Base-by-base conservation (phyloP, 2,113 vertebrate genomes). In the Atherinomorus stipes region DNA sequence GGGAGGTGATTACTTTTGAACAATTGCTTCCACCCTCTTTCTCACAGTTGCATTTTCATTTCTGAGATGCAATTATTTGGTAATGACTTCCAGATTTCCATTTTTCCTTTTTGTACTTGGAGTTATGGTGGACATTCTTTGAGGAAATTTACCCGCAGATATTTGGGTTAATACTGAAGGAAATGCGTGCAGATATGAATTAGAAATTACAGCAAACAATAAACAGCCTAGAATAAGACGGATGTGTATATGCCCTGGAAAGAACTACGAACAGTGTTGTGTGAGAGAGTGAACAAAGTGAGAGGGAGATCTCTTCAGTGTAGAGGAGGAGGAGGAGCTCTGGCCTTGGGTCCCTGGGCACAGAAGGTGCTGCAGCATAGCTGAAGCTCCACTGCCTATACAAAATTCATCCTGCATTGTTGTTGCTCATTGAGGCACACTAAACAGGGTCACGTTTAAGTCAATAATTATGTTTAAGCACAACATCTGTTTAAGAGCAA, bases 341-440 rank as follows among this genome's bases (percentile, higher is more conserved):
- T 94, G 93, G 90, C 92, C 89, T 94, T 93, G 96, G 96, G 93
- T 95, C 94, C 94, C 95, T 95, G 94, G 95, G 95, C 94, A 94
- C 95, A 93, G 94, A 94, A 94, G 95, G 95, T 94, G 94, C 94
- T 95, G 84, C 86, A 84, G 74, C 73, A 66, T 49, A 85, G 75
- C 66, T 80, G 42, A 76, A 82, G 71, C 72, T 86, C 38, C 59
- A 44, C 64, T 73, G 61, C 69, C 22, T 64, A 37, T 71, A 58
- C 61, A 74, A 59, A n/a, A 71, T 71, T 62, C 60, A 71, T 69
- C 64, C 63, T 64, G 61, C 56, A 66, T 70, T 76, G 40, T 75
- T 57, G 62, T 49, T 56, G 66, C 42, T 76, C 47, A 40, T 47
- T 19, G 26, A 77, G 2, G 15, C 68, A 40, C 71, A 76, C 13